These are phyloP conservation scores for Microcebus ravelobensis DNA, from an alignment of 2,113 vertebrate species.

Conservation along the genomic window DNA sequence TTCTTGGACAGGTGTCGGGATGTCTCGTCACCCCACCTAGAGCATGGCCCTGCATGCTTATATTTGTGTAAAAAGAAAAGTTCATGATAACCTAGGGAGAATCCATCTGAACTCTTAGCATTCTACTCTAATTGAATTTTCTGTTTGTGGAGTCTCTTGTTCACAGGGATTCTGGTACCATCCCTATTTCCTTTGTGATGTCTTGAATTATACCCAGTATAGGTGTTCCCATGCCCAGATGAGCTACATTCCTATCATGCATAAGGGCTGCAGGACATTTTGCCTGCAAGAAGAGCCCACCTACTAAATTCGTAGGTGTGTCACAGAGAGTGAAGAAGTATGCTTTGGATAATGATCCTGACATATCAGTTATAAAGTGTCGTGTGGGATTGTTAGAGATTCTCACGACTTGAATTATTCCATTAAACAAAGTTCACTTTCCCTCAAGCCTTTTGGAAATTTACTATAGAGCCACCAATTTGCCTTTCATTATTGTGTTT, in stretches of 20 bases:
- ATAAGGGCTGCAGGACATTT: not conserved
- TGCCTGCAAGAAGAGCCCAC: not conserved
- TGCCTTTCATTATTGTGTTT: not conserved
- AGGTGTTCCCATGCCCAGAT: too few species aligned
- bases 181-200: not conserved
- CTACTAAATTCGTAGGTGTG: not conserved
- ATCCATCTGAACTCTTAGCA: rapidly evolving
- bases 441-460: not conserved
- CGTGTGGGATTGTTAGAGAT: not conserved
- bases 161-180: not conserved
- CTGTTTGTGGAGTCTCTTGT: not conserved
- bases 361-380: not conserved
- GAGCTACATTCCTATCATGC: not conserved
- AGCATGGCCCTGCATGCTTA: rapidly evolving
- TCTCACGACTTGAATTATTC: not conserved
- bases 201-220: not conserved
- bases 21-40: not conserved
- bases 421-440: not conserved
- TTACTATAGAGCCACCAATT: not conserved
- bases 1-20: too few species aligned
- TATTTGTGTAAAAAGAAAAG: not conserved
- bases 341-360: not conserved
- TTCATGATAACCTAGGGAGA: not conserved
- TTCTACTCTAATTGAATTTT: rapidly evolving
- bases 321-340: rapidly evolving